Evolutionary conservation across 2,888 invertebrate species (phyloP).

Genomic region (Noctua janthina): DNA sequence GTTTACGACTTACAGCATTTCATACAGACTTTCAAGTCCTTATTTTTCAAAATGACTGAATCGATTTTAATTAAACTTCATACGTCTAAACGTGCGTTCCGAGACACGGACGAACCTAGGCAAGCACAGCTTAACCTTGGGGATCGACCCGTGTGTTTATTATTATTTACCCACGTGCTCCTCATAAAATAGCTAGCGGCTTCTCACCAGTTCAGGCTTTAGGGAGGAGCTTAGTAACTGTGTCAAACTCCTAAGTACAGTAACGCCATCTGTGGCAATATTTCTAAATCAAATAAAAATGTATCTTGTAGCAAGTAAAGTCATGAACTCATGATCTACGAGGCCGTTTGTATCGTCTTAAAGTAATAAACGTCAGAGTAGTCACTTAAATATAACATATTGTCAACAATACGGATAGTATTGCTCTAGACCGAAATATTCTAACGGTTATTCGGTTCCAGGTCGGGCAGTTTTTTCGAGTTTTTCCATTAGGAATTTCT

Average conservation of each 20-base stretch:
- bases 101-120: no score
- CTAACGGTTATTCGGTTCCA: background rate
- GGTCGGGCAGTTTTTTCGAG: no score
- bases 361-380: slow-evolving; percentile 24
- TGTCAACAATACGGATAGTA: slow-evolving; percentile 22
- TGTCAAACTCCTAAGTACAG: background rate
- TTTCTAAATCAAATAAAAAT: slow-evolving; percentile 10
- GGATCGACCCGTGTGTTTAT: background rate
- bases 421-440: background rate
- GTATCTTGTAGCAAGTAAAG: slow-evolving; percentile 8
- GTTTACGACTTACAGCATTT: no score
- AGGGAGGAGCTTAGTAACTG: background rate
- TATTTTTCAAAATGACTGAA: no score
- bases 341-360: slow-evolving; percentile 18
- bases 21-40: no score
- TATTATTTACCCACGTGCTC: background rate
- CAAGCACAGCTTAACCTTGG: background rate
- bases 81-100: no score
- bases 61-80: no score
- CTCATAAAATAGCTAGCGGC: background rate
- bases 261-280: background rate
- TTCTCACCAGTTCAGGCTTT: no score
- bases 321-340: slow-evolving; percentile 37
- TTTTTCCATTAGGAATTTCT: no score
- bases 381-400: slow-evolving; percentile 17